Base-by-base conservation (phyloP, 2,888 invertebrate genomes). In the Rhaphigaster nebulosa region DNA sequence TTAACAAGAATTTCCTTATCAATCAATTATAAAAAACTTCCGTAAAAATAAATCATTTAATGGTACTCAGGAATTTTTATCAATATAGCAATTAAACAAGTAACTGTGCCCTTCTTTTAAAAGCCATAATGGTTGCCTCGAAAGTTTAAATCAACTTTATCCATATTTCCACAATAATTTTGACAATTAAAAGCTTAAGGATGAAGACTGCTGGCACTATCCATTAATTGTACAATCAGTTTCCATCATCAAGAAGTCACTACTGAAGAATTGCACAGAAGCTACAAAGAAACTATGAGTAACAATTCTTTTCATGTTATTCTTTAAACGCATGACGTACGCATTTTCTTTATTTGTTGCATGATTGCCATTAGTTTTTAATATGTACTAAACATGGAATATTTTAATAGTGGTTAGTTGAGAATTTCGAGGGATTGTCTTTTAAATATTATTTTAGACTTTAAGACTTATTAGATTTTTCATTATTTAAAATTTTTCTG, bases 161-260 rank as follows among this genome's bases (percentile, higher is more conserved):
- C 1, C 0, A 76, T 23, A 23, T 76, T 38, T 76, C 12, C 20
- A 38, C 20, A 65, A 38, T 76, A 20, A 20, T 76, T 76, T 76
- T 76, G 38, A 76, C 4, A 76, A 76, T 76, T 38, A 76, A 76
- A 76, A 76, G 70, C 70, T 76, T 8, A 76, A 76, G 70, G 70
- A 76, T 76, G 70, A 76, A 76, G 70, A 76, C 34, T 65, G 15
- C 3, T 29, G n/a, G 10, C 12, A 29, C 6, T 76, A 13, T 38
- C 20, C 34, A 20, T 5, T 3, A 15, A 29, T 65, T 65, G 1
- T 65, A 65, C n/a, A 65, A 29, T 34, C 15, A 20, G 70, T 38
- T 38, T 23, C 38, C 34, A 6, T 38, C 34, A 18, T 20, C 5
- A 20, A 8, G 70, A 76, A 38, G 38, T 20, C 23, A 38, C 70